These are phyloP conservation scores for Alethe diademata DNA, from an alignment of 2,113 vertebrate genomes.

Conservation along the genomic window DNA sequence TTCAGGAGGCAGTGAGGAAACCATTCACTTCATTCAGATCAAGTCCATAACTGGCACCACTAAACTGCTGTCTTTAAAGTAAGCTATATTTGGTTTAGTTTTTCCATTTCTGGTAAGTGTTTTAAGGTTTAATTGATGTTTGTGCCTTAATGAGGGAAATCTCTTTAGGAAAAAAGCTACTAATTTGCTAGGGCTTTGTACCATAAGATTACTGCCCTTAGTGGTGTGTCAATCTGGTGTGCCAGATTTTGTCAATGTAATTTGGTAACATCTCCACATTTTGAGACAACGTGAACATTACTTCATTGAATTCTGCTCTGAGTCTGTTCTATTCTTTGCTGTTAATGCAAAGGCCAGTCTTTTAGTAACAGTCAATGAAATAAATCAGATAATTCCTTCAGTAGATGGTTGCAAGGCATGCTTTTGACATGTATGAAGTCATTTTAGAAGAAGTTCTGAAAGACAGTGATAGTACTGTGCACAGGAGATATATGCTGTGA, in stretches of 20 bases:
- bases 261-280: neutral
- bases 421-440: neutral
- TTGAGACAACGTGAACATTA: neutral
- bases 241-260: neutral
- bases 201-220: neutral
- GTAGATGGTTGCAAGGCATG: neutral
- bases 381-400: neutral
- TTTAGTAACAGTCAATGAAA: neutral
- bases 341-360: neutral
- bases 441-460: neutral
- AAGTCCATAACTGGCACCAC: neutral
- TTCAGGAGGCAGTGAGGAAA: neutral
- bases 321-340: neutral
- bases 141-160: neutral
- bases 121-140: neutral
- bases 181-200: neutral
- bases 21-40: neutral
- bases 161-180: neutral
- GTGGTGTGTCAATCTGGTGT: neutral
- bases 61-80: neutral
- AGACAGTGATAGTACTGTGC: neutral
- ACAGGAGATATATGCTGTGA: neutral
- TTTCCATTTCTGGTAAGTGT: neutral
- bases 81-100: neutral
- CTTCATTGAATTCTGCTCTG: neutral